Conservation (phyloP, 2,888 invertebrate species). For the Zhuqinia jingwanae region DNA sequence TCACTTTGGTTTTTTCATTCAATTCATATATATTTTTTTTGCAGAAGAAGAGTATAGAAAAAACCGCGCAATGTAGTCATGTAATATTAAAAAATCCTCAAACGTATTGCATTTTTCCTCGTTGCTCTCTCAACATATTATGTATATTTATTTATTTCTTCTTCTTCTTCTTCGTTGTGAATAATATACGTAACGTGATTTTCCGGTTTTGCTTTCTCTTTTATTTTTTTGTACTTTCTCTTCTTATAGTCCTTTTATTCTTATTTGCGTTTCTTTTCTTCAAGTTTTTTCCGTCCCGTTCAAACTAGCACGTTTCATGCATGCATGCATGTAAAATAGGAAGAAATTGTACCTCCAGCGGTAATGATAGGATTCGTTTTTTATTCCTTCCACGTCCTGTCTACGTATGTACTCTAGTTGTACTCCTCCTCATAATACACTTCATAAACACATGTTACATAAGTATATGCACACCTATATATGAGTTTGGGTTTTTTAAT, state of each 20-base stretch:
- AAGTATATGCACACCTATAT: background rate
- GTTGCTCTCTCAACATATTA: no score
- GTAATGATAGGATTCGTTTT: slow-evolving; percentile 58
- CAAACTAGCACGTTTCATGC: slow-evolving; percentile 52
- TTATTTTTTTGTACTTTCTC: no score
- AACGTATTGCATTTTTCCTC: no score
- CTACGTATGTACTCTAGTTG: background rate
- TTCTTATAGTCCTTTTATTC: no score
- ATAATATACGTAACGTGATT: slow-evolving; percentile 51
- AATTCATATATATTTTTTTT: slow-evolving; percentile 36
- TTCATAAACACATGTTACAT: background rate
- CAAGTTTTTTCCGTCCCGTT: slow-evolving; percentile 18
- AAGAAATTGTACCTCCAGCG: slow-evolving; percentile 17
- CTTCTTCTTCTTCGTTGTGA: background rate
- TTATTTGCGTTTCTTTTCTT: background rate
- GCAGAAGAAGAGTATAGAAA: slow-evolving; percentile 5
- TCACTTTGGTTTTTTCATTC: slow-evolving; percentile 34
- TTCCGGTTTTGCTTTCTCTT: slow-evolving; percentile 34
- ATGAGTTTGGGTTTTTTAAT: background rate
- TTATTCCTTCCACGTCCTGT: slow-evolving; percentile 47
- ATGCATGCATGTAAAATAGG: slow-evolving; percentile 56
- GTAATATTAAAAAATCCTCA: slow-evolving; percentile 12
- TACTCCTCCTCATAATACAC: background rate
- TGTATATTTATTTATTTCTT: no score
- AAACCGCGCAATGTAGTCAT: background rate